Percentiles rank a stretch among this genome's conserved stretches.
phyloP scores from a whole-genome alignment of 2,797 vertebrate genomes.

The Muraenolepis orangiensis region DNA sequence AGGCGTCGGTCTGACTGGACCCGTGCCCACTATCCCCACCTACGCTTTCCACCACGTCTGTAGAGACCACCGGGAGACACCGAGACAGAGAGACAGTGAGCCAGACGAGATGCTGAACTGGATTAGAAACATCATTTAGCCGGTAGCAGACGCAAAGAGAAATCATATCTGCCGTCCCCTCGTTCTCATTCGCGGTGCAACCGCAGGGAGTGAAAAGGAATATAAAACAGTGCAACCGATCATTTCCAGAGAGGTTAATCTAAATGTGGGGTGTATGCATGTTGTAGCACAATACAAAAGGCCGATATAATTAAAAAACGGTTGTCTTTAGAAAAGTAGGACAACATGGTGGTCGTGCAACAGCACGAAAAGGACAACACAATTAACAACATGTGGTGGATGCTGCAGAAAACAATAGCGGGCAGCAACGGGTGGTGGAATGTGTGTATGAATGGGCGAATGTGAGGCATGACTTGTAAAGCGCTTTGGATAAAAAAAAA shows the following conservation, averaged over 20 bases:
- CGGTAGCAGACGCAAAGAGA: constrained; percentile 19
- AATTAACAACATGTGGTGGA: too few species aligned
- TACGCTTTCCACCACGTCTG: constrained; percentile 76
- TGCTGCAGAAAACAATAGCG: too few species aligned
- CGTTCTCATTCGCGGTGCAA: neutral
- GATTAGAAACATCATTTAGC: constrained; percentile 26
- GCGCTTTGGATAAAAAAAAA: too few species aligned
- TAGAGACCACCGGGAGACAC: constrained; percentile 9
- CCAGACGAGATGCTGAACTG: constrained; percentile 2
- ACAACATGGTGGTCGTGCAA: too few species aligned
- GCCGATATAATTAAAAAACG: too few species aligned
- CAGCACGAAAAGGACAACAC: too few species aligned
- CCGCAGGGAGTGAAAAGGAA: neutral
- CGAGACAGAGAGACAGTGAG: neutral
- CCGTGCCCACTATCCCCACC: constrained; percentile 75
- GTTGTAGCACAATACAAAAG: neutral
- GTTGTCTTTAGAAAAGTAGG: too few species aligned
- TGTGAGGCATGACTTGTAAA: too few species aligned
- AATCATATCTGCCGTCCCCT: neutral
- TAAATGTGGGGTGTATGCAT: neutral
- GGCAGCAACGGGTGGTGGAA: too few species aligned
- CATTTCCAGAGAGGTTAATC: neutral
- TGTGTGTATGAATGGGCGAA: neutral
- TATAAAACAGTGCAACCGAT: neutral
- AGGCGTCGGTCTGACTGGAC: constrained; percentile 75